These are phyloP conservation scores for Oncopodura yosiiana DNA, from an alignment of 1,140 invertebrate species.

Conservation along the genomic window DNA sequence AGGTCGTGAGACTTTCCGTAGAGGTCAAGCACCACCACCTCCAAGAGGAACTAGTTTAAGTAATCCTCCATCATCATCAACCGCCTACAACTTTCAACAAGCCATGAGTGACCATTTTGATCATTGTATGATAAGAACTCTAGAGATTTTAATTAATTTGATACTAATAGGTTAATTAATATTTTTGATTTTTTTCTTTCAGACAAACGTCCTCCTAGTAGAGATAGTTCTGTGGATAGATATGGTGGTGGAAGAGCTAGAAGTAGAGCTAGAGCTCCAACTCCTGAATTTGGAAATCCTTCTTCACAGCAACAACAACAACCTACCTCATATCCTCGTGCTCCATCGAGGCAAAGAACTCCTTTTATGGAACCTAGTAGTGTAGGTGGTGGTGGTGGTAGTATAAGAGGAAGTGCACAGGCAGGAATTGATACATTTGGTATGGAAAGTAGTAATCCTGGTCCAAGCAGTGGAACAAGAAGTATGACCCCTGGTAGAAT, in stretches of 20 bases:
- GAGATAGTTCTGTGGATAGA: slow-evolving; percentile 75
- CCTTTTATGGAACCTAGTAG: slow-evolving; percentile 26
- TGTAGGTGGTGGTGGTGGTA: slow-evolving; percentile 42
- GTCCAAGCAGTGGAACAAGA: slow-evolving; percentile 12
- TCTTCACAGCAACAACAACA: too few species aligned
- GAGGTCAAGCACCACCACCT: slow-evolving; percentile 33
- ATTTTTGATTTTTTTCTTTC: too few species aligned
- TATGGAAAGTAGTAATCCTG: slow-evolving; percentile 44
- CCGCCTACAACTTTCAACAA: slow-evolving; percentile 43
- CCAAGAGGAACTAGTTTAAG: slow-evolving; percentile 30
- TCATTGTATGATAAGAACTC: too few species aligned
- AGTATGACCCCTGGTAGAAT: too few species aligned
- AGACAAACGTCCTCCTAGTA: slow-evolving; percentile 68
- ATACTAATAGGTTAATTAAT: too few species aligned
- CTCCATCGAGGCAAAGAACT: slow-evolving; percentile 37
- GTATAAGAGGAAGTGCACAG: slow-evolving; percentile 42
- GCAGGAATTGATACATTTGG: too few species aligned
- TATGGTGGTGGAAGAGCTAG: slow-evolving; percentile 42
- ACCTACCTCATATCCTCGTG: slow-evolving; percentile 38
- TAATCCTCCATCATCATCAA: slow-evolving; percentile 33
- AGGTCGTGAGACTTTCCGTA: slow-evolving; percentile 22
- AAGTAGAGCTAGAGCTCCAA: slow-evolving; percentile 39
- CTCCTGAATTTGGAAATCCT: slow-evolving; percentile 50
- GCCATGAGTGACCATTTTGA: slow-evolving; percentile 64
- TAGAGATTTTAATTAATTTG: too few species aligned